phyloP scores from a whole-genome alignment of 2,797 vertebrate species.

The Sebastes hubbsi region DNA sequence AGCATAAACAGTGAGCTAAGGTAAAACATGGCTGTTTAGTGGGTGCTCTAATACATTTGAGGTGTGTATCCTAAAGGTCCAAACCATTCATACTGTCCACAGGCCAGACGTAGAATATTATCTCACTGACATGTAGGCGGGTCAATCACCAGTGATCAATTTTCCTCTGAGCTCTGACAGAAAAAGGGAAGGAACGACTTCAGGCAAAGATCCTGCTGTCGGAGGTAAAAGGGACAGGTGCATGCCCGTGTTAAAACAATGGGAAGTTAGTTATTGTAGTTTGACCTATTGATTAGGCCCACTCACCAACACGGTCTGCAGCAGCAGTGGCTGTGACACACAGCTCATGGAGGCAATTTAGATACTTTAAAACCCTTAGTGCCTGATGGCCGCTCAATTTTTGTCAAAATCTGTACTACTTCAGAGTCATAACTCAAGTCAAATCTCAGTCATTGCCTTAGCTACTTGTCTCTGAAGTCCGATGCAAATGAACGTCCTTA shows the following conservation, averaged over 20 bases:
- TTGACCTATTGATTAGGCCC: not conserved
- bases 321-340: not conserved
- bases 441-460: no score
- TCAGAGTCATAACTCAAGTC: no score
- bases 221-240: not conserved
- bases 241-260: not conserved
- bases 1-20: not conserved
- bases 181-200: not conserved
- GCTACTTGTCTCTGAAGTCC: not conserved
- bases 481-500: not conserved
- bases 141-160: not conserved
- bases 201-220: not conserved
- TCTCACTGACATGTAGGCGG: not conserved
- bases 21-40: not conserved
- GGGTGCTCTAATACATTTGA: not conserved
- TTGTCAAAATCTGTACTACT: not conserved
- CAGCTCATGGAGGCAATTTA: not conserved
- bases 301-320: not conserved
- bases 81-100: not conserved
- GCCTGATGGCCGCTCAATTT: not conserved
- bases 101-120: not conserved
- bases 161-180: not conserved
- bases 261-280: not conserved
- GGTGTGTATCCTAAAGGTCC: not conserved
- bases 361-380: not conserved